Percentiles rank a stretch among this genome's conserved stretches.
These are phyloP conservation scores for Hydractinia symbiolongicarpus DNA, from an alignment of 30 jellyfish, hydroid and myxozoan genomes.

Conservation along the genomic window DNA sequence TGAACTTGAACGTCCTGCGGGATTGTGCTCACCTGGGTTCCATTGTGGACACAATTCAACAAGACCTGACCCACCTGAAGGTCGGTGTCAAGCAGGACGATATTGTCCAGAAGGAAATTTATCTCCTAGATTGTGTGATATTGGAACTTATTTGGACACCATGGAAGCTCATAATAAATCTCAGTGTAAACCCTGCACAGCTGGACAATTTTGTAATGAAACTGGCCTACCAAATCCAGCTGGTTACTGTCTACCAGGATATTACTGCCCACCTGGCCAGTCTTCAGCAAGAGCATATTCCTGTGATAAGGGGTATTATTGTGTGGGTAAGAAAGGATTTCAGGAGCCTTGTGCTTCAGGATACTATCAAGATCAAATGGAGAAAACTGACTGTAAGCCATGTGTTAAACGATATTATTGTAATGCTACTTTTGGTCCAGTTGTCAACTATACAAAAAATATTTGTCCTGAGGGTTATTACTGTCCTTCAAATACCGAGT, in stretches of 20 bases:
- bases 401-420: conserved; percentile 87
- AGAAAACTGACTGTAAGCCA: conserved; percentile 54
- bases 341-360: conserved; percentile 93
- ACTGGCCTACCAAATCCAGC: conserved; percentile 75
- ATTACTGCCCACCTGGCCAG: conserved; percentile 90
- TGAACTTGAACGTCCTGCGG: conserved; percentile 72
- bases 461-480: conserved; percentile 87
- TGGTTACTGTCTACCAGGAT: conserved; percentile 93
- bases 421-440: conserved; percentile 85
- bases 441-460: conserved; percentile 53
- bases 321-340: conserved; percentile 86
- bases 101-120: conserved; percentile 80
- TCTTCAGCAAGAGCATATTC: conserved; percentile 50
- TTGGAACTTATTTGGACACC: conserved; percentile 76
- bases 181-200: conserved; percentile 72
- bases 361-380: conserved; percentile 63
- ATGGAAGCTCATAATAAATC: conserved; percentile 43
- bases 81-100: conserved; percentile 74
- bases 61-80: conserved; percentile 41
- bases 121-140: conserved; percentile 62
- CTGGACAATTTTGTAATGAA: conserved; percentile 86
- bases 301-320: conserved; percentile 74
- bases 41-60: conserved; percentile 60
- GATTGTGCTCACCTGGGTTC: conserved; percentile 95
- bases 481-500: conserved; percentile 82